Percentiles rank a stretch among this genome's conserved stretches.
Conservation (phyloP, 2,888 invertebrate genomes). For the Pantelozetes paolii region DNA sequence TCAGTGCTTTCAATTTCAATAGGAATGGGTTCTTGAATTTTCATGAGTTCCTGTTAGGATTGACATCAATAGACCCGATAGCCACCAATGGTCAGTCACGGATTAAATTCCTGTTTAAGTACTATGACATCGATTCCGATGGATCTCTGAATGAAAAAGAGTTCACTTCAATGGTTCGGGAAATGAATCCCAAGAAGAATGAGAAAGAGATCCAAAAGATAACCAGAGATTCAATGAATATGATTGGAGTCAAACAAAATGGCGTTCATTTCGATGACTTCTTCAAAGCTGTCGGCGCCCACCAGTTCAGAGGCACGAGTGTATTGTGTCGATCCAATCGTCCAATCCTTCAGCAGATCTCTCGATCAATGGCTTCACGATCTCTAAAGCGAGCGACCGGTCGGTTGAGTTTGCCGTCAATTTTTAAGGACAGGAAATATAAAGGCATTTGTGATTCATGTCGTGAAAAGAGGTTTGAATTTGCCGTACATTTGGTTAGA, state of each 20-base stretch:
- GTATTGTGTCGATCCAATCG: slow-evolving; percentile 61
- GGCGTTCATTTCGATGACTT: slow-evolving; percentile 31
- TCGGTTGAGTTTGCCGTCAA: background rate
- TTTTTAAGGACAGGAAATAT: background rate
- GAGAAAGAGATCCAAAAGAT: background rate
- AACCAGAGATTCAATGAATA: slow-evolving; percentile 21
- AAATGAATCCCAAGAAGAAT: slow-evolving; percentile 1
- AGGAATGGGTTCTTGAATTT: slow-evolving; percentile 4
- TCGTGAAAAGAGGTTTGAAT: slow-evolving; percentile 42
- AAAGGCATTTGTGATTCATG: slow-evolving; percentile 29
- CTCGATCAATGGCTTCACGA: background rate
- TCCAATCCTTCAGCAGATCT: slow-evolving; percentile 48
- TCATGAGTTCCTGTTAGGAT: slow-evolving; percentile 59
- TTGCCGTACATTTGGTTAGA: slow-evolving; percentile 60
- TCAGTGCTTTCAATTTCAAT: slow-evolving; percentile 31
- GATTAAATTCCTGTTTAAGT: slow-evolving; percentile 68
- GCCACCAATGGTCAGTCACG: slow-evolving; percentile 63
- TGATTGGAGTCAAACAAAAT: background rate
- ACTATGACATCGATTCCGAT: slow-evolving; percentile 52
- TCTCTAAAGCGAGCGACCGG: background rate
- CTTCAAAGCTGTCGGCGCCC: slow-evolving; percentile 59
- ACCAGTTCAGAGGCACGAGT: slow-evolving; percentile 65
- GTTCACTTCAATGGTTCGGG: background rate
- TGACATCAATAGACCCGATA: slow-evolving; percentile 63
- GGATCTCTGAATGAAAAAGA: slow-evolving; percentile 44